These are phyloP conservation scores for Tonatia bakeri DNA, from an alignment of 2,113 vertebrate genomes.

Conservation along the genomic window DNA sequence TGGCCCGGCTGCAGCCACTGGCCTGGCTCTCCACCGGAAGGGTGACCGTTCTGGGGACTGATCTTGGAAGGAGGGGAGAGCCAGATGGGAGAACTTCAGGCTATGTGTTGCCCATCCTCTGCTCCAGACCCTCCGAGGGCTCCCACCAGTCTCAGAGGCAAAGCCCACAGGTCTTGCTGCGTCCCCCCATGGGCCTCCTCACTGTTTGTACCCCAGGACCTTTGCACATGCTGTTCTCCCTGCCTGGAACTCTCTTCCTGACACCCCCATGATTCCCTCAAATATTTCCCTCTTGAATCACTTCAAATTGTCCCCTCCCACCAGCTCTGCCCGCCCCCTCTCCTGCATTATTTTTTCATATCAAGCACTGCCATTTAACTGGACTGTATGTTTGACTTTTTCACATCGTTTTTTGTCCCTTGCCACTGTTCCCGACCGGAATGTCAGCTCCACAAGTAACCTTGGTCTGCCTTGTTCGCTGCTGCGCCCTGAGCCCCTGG, in stretches of 20 bases:
- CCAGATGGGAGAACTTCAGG: background rate
- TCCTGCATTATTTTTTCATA: background rate
- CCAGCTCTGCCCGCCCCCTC: background rate
- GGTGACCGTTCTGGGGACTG: rapidly evolving
- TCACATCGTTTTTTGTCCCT: background rate
- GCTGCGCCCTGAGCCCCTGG: background rate
- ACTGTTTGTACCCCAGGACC: background rate
- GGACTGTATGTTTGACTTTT: rapidly evolving
- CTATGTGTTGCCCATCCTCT: rapidly evolving
- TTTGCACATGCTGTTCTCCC: background rate
- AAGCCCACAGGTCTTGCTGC: background rate
- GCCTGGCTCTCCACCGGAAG: background rate
- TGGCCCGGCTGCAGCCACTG: background rate
- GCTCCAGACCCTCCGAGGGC: background rate
- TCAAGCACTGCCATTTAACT: too few species aligned
- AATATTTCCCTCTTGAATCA: background rate
- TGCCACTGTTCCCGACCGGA: too few species aligned
- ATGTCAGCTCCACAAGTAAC: background rate
- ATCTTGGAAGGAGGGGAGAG: background rate
- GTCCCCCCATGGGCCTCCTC: background rate
- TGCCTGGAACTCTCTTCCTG: background rate
- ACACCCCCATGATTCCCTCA: background rate
- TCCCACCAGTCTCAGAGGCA: background rate
- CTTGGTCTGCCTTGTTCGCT: background rate
- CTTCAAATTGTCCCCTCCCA: background rate